Evolutionary conservation across 1,140 invertebrate genomes (phyloP), one percentile per base, ranked within the genome.

Genomic region (Pogonognathellus flavescens): DNA sequence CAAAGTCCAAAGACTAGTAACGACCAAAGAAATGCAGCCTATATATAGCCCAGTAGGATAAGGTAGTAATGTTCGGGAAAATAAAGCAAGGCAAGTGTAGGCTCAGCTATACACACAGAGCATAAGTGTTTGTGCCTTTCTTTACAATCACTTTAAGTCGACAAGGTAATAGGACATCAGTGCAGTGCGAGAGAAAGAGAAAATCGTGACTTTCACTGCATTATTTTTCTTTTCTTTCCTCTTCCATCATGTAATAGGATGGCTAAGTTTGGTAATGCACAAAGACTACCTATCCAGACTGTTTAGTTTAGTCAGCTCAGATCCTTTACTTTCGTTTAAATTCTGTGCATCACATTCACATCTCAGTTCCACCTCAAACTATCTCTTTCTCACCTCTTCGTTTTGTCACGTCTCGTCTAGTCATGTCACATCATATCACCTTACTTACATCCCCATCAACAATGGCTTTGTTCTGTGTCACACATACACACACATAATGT

Each of bases 91-190:
- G 22, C 66, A 70, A 70, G 11, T 57, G 31, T 66, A 66, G 13
- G 62, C 62, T 41, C 31, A 41, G 1, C 31, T 41, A 1, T 41
- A 41, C 6, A 41, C 6, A 41, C 6, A 76, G 10, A 50, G 70
- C 8, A 31, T 76, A 76, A 76, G 70, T 76, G 70, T 25, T 76
- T 76, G 70, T 76, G 70, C 70, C 70, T 76, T 76, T 76, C 70
- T 76, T 76, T 76, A 76, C 70, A 76, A 49, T 76, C 70, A 76
- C 70, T 76, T 76, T 76, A 50, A 50, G 25, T 76, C 70, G 70
- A 76, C 70, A 76, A 76, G 70, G 70, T 76, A 76, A 76, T 76
- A 76, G 31, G 31, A 41, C 70, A 31, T 76, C 41, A 76, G 41
- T 76, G 41, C 41, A 76, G 41, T 76, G 41, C 25, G 41, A 41